Conservation (phyloP, 2,797 vertebrate species). For the Balearica regulorum region DNA sequence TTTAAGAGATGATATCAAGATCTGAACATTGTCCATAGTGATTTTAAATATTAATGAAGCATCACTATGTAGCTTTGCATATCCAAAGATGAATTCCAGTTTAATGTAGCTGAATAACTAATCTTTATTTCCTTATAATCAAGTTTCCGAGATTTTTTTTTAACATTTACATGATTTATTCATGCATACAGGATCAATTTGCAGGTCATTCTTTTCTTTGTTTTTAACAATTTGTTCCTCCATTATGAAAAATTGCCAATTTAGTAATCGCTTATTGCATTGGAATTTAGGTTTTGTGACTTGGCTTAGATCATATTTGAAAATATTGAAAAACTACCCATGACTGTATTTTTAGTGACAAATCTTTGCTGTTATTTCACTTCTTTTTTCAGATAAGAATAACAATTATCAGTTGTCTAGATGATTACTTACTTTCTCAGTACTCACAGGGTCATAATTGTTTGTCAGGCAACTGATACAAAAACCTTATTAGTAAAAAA, state of each 20-base stretch:
- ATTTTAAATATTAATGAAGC: slow-evolving; percentile 8
- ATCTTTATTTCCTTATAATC: slow-evolving; percentile 34
- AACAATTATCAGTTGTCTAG: background rate
- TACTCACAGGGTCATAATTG: background rate
- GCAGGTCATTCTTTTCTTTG: slow-evolving; percentile 14
- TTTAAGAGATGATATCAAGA: background rate
- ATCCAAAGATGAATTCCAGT: slow-evolving; percentile 9
- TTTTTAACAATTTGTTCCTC: slow-evolving; percentile 41
- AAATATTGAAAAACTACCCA: slow-evolving; percentile 24
- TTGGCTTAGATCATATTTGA: slow-evolving; percentile 47
- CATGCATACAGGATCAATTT: slow-evolving; percentile 39
- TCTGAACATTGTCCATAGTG: background rate
- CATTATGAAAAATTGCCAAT: slow-evolving; percentile 32
- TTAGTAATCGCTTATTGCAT: slow-evolving; percentile 20
- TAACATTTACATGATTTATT: slow-evolving; percentile 46
- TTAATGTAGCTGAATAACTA: slow-evolving; percentile 51
- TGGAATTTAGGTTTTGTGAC: slow-evolving; percentile 61
- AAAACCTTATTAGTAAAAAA: background rate
- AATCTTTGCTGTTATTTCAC: background rate
- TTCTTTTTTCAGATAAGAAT: background rate
- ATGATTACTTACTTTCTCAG: background rate
- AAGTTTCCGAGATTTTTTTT: slow-evolving; percentile 11
- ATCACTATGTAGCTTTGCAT: background rate
- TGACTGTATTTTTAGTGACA: background rate
- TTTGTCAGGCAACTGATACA: background rate